Conservation (phyloP, 2,888 invertebrate genomes). For the Drosophila picticornis region DNA sequence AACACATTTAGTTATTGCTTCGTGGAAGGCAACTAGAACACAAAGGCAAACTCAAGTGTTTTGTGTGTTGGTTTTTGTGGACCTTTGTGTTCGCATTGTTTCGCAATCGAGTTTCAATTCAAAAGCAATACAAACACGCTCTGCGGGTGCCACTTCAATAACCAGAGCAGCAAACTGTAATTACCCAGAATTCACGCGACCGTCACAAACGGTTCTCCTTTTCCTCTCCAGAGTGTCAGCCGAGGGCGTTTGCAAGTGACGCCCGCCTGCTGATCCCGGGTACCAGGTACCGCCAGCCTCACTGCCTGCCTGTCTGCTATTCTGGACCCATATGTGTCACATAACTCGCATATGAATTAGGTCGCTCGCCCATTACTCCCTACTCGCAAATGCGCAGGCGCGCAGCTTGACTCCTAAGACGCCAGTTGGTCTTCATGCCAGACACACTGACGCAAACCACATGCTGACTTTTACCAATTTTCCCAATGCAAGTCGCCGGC, state of each 20-base stretch:
- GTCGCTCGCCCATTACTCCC: conserved; percentile 21
- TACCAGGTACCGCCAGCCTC: conserved; percentile 25
- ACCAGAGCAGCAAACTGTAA: conserved; percentile 43
- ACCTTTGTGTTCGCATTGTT: conserved; percentile 55
- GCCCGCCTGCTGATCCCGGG: conserved; percentile 53
- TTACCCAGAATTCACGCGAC: conserved; percentile 77
- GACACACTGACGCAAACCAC: conserved; percentile 71
- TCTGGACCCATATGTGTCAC: conserved; percentile 64
- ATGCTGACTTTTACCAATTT: conserved; percentile 63
- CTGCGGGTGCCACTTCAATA: conserved; percentile 74
- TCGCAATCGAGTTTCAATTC: conserved; percentile 78
- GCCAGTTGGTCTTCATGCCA: conserved; percentile 38
- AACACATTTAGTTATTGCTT: conserved; percentile 68
- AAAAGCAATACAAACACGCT: conserved; percentile 79
- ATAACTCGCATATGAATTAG: conserved; percentile 61
- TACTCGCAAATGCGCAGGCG: conserved; percentile 62
- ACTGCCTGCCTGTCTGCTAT: conserved; percentile 33
- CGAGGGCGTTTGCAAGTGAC: conserved; percentile 53
- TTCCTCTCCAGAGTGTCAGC: conserved; percentile 21
- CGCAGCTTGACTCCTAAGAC: conserved; percentile 67
- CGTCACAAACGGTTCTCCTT: conserved; percentile 3
- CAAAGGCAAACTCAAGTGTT: conserved; percentile 50
- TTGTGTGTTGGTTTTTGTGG: conserved; percentile 4
- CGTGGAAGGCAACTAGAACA: conserved; percentile 72
- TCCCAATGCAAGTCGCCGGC: conserved; percentile 31